phyloP scores from a whole-genome alignment of 2,888 invertebrate genomes.

The Caenorhabditis imperialis region DNA sequence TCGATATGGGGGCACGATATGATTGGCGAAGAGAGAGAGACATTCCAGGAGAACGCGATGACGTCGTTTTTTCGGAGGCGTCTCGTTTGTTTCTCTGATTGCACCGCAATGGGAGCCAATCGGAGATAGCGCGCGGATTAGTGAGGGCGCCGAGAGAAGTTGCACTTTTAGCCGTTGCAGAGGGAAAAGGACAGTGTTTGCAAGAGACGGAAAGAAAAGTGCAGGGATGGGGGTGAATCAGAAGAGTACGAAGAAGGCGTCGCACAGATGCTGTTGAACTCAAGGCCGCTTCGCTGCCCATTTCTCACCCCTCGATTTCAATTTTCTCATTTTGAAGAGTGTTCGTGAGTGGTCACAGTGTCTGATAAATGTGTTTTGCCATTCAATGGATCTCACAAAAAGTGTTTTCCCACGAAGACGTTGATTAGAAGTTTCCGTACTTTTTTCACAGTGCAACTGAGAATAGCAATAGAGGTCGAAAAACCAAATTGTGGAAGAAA shows the following conservation, averaged over 20 bases:
- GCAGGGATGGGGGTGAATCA: background rate
- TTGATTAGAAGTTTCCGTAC: background rate
- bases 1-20: background rate
- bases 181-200: constrained; percentile 6
- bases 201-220: constrained; percentile 4
- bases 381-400: too few relatives aligned
- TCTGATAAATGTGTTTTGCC: too few relatives aligned
- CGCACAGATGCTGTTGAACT: constrained; percentile 13
- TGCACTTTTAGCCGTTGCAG: constrained; percentile 2
- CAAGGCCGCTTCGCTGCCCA: constrained; percentile 4
- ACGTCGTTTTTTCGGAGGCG: background rate
- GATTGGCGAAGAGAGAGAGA: background rate
- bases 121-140: background rate
- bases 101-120: background rate
- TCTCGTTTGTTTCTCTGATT: background rate
- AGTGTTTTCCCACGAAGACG: background rate
- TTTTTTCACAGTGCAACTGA: constrained; percentile 16
- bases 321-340: background rate
- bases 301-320: background rate
- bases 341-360: too few relatives aligned
- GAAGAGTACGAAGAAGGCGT: too few relatives aligned
- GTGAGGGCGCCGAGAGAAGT: constrained; percentile 1
- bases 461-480: too few relatives aligned
- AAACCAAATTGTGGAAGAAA: too few relatives aligned
- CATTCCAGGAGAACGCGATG: background rate